Conservation (phyloP, 2,113 vertebrate genomes). For the Rhipidura dahli region DNA sequence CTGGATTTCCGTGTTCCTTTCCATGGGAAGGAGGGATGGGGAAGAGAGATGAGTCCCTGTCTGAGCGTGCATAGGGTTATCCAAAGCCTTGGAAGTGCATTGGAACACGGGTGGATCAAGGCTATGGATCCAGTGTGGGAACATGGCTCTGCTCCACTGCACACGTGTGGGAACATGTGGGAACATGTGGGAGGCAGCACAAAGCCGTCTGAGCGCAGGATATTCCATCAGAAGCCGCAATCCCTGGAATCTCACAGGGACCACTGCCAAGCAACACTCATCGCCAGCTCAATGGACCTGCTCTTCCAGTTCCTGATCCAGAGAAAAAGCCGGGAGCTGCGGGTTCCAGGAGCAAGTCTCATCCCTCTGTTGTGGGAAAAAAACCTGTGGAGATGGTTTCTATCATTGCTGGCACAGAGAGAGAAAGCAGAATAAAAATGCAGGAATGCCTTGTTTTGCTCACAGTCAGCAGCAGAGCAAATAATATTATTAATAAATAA, state of each 20-base stretch:
- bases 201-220: neutral
- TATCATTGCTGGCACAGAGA: neutral
- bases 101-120: rapidly evolving
- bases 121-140: neutral
- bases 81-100: neutral
- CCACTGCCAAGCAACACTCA: neutral
- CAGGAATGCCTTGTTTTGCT: neutral
- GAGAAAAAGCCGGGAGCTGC: neutral
- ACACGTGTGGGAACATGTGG: rapidly evolving
- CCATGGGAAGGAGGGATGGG: too few species aligned
- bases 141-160: neutral
- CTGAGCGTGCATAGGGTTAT: rapidly evolving
- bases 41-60: rapidly evolving
- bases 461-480: neutral
- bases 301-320: neutral
- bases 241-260: neutral
- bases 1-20: rapidly evolving
- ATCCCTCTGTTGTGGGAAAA: neutral
- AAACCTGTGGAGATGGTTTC: neutral
- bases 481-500: neutral
- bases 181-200: neutral
- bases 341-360: neutral
- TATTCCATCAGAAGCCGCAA: neutral
- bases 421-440: neutral
- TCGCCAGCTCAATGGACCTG: neutral